phyloP scores from a whole-genome alignment of 1,140 invertebrate genomes.

The Cepaea nemoralis region DNA sequence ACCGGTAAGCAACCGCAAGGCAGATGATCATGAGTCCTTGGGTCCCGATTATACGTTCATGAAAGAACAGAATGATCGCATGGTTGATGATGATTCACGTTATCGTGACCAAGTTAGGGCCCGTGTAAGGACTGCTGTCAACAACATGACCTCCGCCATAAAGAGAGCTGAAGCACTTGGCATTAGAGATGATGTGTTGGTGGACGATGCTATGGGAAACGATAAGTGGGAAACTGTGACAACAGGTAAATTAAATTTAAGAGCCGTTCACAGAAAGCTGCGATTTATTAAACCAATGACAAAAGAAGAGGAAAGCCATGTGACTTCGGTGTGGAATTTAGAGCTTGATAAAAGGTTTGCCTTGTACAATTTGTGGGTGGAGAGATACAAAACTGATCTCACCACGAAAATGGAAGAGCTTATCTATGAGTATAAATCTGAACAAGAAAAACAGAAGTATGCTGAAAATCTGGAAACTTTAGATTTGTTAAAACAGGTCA shows the following conservation, averaged over 20 bases:
- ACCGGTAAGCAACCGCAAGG: background rate
- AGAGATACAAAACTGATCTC: conserved; percentile 19
- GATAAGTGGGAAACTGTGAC: background rate
- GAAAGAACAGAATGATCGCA: background rate
- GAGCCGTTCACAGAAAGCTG: background rate
- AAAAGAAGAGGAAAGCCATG: background rate
- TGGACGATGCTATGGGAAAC: background rate
- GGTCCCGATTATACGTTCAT: background rate
- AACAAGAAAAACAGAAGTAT: background rate
- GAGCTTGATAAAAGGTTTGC: background rate
- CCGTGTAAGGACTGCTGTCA: conserved; percentile 16
- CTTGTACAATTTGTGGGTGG: conserved; percentile 31
- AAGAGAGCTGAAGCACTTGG: background rate
- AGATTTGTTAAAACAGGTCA: conserved; percentile 21
- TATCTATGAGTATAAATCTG: conserved; percentile 1
- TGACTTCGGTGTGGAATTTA: conserved; percentile 13
- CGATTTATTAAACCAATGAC: conserved; percentile 11
- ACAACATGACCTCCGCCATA: background rate
- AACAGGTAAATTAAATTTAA: background rate
- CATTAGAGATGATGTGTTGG: background rate
- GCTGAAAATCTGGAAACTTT: background rate
- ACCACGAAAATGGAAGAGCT: background rate
- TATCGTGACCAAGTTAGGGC: background rate
- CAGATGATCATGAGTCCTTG: background rate
- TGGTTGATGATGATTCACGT: background rate